Evolutionary conservation across 2,113 vertebrate species (phyloP), one percentile per base, ranked within the genome.

Genomic region (Scortum barcoo): DNA sequence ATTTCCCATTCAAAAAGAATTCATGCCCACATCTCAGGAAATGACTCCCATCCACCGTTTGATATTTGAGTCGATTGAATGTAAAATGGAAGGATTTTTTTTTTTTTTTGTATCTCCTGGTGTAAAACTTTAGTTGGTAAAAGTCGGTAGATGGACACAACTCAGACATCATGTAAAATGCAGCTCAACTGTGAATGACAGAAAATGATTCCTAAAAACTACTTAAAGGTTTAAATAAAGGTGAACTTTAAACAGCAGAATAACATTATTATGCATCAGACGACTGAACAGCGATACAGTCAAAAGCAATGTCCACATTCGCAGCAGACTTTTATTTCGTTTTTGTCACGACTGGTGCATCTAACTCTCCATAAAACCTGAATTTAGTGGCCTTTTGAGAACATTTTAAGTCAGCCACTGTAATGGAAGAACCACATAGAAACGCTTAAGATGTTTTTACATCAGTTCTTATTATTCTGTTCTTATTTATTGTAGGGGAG

Each of bases 371-470:
- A 38, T 0, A 19, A 7, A 66, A 68, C 10, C 10, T 38, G 12
- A 36, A 5, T 33, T 33, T 4, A 38, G 20, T 17, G 30, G 3
- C 26, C 10, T 1, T 61, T 61, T 36, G 22, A 62, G 4, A 9
- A 4, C 12, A 6, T 22, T 33, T 50, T 17, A 28, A n/a, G 19
- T 13, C 6, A 24, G 19, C 13, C 36, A 4, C 38, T 68, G 62
- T 48, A 7, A 78, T 58, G 75, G 65, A 69, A 69, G 53, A 78
- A 69, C 53, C 53, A 33, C 19, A 24, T 76, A 53, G 48, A 76
- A 36, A 60, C 69, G 14, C 36, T 22, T 13, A 17, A 36, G 8
- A 46, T 12, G 57, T n/a, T 48, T 46, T 46, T 8, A 33, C 24
- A n/a, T 19, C 2, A 2, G 3, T 33, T 19, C 26, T 48, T 14